Evolutionary conservation across 2,113 vertebrate species (phyloP).

Genomic region (Callipepla squamata): DNA sequence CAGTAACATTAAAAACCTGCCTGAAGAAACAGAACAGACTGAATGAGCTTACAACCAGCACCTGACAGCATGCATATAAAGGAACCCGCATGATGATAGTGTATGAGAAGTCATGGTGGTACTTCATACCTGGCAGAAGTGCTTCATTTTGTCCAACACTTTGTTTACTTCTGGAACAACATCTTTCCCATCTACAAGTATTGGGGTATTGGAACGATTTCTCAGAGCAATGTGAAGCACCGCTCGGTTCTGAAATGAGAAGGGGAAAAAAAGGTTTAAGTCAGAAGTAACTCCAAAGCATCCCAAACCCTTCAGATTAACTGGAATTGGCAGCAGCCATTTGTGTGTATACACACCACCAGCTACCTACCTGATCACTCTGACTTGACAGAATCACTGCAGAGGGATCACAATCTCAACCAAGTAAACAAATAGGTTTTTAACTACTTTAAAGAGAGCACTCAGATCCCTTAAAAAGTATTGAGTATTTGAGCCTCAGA

Average conservation of each 20-base stretch:
- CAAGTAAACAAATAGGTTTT: not conserved
- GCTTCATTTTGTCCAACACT: slow-evolving; percentile 96
- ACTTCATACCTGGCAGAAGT: slow-evolving; percentile 88
- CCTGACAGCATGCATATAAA: not conserved
- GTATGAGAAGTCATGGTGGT: accelerated
- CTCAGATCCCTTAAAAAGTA: not conserved
- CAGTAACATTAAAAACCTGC: not conserved
- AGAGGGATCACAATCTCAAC: not conserved
- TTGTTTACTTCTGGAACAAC: slow-evolving; percentile 95
- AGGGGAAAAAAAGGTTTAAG: not conserved
- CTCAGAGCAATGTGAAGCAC: slow-evolving; percentile 95
- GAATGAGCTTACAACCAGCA: not conserved
- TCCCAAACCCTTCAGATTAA: not conserved
- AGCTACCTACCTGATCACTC: too few relatives aligned
- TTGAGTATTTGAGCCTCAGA: not conserved
- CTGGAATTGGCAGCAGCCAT: not conserved
- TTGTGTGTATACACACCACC: not conserved
- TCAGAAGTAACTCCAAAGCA: not conserved
- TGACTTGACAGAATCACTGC: not conserved
- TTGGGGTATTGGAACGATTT: slow-evolving; percentile 90
- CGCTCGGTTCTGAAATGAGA: slow-evolving; percentile 84
- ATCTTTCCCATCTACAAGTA: slow-evolving; percentile 89
- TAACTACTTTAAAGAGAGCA: not conserved
- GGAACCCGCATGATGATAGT: not conserved
- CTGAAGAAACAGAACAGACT: not conserved